A percentile compares a stretch with the other conserved stretches of the same genome.
Evolutionary conservation across 2,888 invertebrate species (phyloP).

Genomic region (Drosophila neonasuta): DNA sequence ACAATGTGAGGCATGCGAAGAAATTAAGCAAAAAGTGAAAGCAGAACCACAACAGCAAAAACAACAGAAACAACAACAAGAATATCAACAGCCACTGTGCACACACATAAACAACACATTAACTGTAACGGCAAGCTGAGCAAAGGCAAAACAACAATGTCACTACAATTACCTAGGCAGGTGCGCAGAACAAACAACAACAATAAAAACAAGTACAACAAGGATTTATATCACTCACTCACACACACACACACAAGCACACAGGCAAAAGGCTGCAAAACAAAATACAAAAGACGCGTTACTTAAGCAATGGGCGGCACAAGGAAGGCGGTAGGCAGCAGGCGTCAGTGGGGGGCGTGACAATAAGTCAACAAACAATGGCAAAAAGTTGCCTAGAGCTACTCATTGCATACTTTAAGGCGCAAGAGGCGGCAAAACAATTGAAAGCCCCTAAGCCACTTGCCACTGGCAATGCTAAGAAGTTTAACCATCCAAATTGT

Average conservation of each 20-base stretch:
- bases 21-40: slow-evolving; percentile 28
- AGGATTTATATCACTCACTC: slow-evolving; percentile 28
- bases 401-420: slow-evolving; percentile 37
- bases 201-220: slow-evolving; percentile 11
- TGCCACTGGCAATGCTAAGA: slow-evolving; percentile 40
- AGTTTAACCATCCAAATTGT: slow-evolving; percentile 22
- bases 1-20: slow-evolving; percentile 3
- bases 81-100: slow-evolving; percentile 9
- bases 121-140: slow-evolving; percentile 10
- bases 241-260: neutral
- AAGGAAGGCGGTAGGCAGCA: neutral
- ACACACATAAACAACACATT: slow-evolving; percentile 33
- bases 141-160: slow-evolving; percentile 47
- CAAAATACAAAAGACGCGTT: slow-evolving; percentile 54
- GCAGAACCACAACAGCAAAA: slow-evolving; percentile 25
- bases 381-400: slow-evolving; percentile 34
- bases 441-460: slow-evolving; percentile 58
- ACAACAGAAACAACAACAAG: slow-evolving; percentile 7
- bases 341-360: slow-evolving; percentile 19
- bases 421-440: slow-evolving; percentile 41
- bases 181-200: slow-evolving; percentile 55
- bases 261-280: slow-evolving; percentile 33
- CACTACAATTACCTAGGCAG: slow-evolving; percentile 62
- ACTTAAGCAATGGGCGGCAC: slow-evolving; percentile 35
- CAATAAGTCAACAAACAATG: slow-evolving; percentile 51